Base-by-base conservation (phyloP, 1,140 invertebrate genomes). In the Magallana angulata region DNA sequence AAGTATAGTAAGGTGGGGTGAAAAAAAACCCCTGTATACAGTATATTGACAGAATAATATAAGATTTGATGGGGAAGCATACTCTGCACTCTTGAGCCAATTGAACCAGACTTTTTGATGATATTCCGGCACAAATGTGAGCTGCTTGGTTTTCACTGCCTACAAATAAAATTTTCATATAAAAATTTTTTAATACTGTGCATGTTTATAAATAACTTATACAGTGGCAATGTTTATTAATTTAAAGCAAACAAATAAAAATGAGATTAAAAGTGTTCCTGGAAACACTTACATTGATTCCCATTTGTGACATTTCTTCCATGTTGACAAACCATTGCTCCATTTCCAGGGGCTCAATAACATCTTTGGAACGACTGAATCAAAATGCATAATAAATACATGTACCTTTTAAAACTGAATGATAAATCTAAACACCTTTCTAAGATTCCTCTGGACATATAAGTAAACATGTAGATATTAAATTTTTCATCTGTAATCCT, bases 281-380 rank as follows among this genome's bases (percentile, higher is more conserved):
- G 24, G 24, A 12, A 0, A 30, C 4, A 82, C 48, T 57, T 57
- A 95, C 94, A 86, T 94, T 48, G 0, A 96, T 88, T 0, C 97
- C 97, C 90, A 95, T 96, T 88, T 96, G 24, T 5, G 93, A 92
- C 80, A 97, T 97, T 8, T 93, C 89, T 86, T 91, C 91, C 91
- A 95, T 96, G 83, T 95, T 93, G 95, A 96, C 92, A 93, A 96
- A 99, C 99, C 99, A 99, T 95, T 99, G 99, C 0, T 98, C 97
- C 95, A 99, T 99, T 0, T 99, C 96, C 89, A 99, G 95, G 0
- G 98, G 98, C 94, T 99, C 99, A 36, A 99, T 97, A 7, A 99
- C 96, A 95, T 99, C 99, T 94, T 99, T 99, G 12, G 98, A 99
- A 84, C 99, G 96, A 95, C 98, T 96, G 89, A 82, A 92, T 87